Evolutionary conservation across 2,797 vertebrate species (phyloP), one percentile per base, ranked within the genome.

Genomic region (Gallirallus australis): DNA sequence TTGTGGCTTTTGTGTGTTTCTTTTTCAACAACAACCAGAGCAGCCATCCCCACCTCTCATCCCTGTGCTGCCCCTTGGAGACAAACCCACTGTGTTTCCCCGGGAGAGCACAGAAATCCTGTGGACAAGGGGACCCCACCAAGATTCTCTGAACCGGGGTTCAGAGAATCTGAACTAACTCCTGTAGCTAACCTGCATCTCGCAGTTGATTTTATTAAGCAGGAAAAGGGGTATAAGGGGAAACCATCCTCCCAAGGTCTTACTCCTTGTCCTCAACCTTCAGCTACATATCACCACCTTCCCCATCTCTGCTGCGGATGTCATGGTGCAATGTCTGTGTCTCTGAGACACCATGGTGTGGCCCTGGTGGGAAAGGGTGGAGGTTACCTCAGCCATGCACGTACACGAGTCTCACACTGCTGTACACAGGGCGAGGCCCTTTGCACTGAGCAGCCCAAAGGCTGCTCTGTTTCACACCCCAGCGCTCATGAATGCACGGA

Each of bases 371-470:
- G 24, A 54, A 65, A 78, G 11, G 7, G 33, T 11, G 21, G n/a
- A 54, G 25, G n/a, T 71, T 69, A 7, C 17, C 30, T 56, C 20
- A 48, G 27, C 12, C 12, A 0, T 47, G 15, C 3, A 9, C 1
- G 8, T 2, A 3, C 5, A 3, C 11, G 16, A 39, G 23, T 40
- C 28, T 65, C 27, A 66, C 5, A 24, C 15, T 2, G 2, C 45
- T 28, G 21, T 11, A 21, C 11, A 19, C 10, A n/a, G n/a, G 7
- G 3, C 0, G 0, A 65, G 28, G 18, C 19, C 54, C n/a, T 86
- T 73, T 53, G 24, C 15, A 19, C 1, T 1, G 63, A 72, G 23
- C 33, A 65, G 14, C 56, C 23, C 37, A 50, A 65, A 13, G 33
- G 20, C 57, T 53, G 25, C 54, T 72, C 45, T 80, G 24, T 18